A percentile compares a stretch with the other conserved stretches of the same genome.
These are phyloP conservation scores for Heterodera carotae DNA, from an alignment of 1,140 invertebrate genomes.

Conservation along the genomic window DNA sequence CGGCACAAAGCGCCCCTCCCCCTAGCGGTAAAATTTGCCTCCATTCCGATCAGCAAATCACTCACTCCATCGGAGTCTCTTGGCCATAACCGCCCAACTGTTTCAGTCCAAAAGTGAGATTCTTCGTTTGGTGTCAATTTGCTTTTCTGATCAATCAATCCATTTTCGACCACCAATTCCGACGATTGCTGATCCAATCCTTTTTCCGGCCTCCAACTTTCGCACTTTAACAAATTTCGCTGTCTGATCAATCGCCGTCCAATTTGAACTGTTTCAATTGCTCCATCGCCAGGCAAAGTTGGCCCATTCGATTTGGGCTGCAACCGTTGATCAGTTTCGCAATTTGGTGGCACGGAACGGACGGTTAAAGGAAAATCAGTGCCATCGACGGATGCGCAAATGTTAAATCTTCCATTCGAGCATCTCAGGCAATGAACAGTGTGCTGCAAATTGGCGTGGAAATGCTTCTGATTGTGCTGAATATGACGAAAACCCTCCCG, in stretches of 20 bases:
- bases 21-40: neutral
- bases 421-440: neutral
- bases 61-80: neutral
- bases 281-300: too few relatives aligned
- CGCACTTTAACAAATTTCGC: neutral
- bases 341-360: too few relatives aligned
- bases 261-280: neutral
- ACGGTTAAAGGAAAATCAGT: neutral
- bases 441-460: neutral
- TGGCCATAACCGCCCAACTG: neutral
- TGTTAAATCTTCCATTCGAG: neutral
- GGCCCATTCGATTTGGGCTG: too few relatives aligned
- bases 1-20: neutral
- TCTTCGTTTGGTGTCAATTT: neutral
- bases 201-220: neutral
- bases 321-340: too few relatives aligned
- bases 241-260: neutral
- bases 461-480: neutral
- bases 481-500: neutral
- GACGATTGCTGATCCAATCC: neutral
- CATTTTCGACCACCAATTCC: neutral
- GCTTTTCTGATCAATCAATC: neutral
- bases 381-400: too few relatives aligned
- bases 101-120: neutral
- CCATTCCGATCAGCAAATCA: neutral